Base-by-base conservation (phyloP, 2,113 vertebrate genomes). In the Fukomys damarensis region DNA sequence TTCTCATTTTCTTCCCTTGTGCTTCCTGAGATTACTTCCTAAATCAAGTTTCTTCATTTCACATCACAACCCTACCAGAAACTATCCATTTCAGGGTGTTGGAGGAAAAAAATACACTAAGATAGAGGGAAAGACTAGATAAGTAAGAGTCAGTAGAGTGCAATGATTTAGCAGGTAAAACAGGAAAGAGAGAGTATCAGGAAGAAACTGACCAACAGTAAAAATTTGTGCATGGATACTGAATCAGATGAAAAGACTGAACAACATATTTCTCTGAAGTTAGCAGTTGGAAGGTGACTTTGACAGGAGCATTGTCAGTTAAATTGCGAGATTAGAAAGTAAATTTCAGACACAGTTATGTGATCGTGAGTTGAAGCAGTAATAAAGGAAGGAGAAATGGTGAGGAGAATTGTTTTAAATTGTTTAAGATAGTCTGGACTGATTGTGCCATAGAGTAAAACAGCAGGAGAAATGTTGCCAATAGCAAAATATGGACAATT, bases 221-320 rank as follows among this genome's bases (percentile, higher is more conserved):
- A 26, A 89, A 96, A 89, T 68, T 24, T 17, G 38, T 80, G 4
- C 61, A 61, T 49, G 68, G 43, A 65, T 14, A 89, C 0, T 32
- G 84, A 94, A 16, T 30, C 49, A 46, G 13, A 74, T 52, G 79
- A 89, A 43, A 74, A 30, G 70, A 61, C 16, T 16, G 52, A 85
- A 95, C 81, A 85, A 95, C 81, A 58, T 86, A 85, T 68, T 83
- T 61, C 82, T 91, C 87, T 96, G 70, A 91, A 66, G 65, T 85
- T 92, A 82, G 49, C 70, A 93, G 4, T 54, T 95, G 28, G 79
- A 85, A 86, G 58, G 22, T 59, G 28, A 93, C 13, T 89, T 86
- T n/a, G 11, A 46, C 43, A 83, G 56, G 20, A 70, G n/a, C 17
- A 83, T 90, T 52, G 86, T 86, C 28, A 46, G 13, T 68, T 68